These are phyloP conservation scores for Diglossa cyanea DNA, from an alignment of 2,797 vertebrate genomes.

Conservation along the genomic window DNA sequence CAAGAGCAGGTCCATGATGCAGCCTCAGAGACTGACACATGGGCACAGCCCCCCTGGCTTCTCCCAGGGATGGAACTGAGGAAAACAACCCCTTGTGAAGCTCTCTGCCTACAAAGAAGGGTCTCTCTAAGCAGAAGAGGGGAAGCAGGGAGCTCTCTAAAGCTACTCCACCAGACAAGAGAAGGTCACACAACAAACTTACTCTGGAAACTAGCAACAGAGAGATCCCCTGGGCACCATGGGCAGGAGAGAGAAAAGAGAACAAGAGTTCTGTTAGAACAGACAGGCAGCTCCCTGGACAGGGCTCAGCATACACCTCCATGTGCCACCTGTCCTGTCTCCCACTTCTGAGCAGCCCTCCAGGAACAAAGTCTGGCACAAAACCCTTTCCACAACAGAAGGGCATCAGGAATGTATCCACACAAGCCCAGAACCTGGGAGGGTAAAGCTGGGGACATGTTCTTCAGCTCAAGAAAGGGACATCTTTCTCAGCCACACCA, in stretches of 20 bases:
- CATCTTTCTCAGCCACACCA: not conserved
- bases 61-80: not conserved
- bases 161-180: constrained; percentile 60
- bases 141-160: constrained; percentile 33
- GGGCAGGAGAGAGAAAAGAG: constrained; percentile 61
- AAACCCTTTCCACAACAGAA: not conserved
- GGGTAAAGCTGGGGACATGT: not conserved
- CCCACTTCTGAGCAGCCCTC: not conserved
- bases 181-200: constrained; percentile 67
- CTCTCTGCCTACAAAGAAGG: not conserved
- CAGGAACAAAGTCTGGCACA: not conserved
- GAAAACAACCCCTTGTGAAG: not conserved
- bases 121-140: not conserved
- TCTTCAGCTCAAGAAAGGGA: not conserved
- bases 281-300: not conserved
- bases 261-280: constrained; percentile 39
- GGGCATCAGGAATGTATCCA: not conserved
- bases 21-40: not conserved
- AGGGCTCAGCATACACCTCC: not conserved
- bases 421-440: not conserved
- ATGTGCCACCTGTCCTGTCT: not conserved
- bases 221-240: constrained; percentile 77
- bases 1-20: not conserved
- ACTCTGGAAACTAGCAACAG: constrained; percentile 83
- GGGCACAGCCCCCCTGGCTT: not conserved